Base-by-base conservation (phyloP, 2,113 vertebrate genomes). In the Dendropsophus ebraccatus region DNA sequence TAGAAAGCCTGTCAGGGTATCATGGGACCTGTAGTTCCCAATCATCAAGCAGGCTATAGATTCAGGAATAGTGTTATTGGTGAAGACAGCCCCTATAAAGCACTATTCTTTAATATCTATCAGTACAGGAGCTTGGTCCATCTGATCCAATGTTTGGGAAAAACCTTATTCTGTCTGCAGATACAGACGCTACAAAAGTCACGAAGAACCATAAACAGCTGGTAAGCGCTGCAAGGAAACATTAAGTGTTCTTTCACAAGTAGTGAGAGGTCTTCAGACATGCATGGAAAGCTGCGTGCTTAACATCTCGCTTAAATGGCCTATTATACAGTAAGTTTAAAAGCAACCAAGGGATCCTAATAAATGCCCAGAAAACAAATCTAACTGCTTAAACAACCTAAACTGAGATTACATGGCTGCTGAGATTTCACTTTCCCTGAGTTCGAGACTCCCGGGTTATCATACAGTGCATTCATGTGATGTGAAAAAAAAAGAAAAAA, bases 361-460 rank as follows among this genome's bases (percentile, higher is more conserved):
- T 45, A 84, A 54, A 75, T 47, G 73, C 25, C 70, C 67, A 19
- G 32, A 60, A 84, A 84, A 60, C 69, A 73, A 84, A 75, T 84
- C 41, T 75, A 84, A 30, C 52, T 21, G 58, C 41, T 47, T 58
- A 72, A 84, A 75, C 32, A 58, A 60, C 50, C 28, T 73, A 72
- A 11, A 47, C 32, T 60, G 67, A 52, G 47, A 83, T 83, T 65
- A 7, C 41, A 35, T 30, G 5, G 32, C 80, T 50, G 80, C 76
- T 58, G 76, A 79, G 54, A 56, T 41, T 60, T 79, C 52, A 58
- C 17, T 79, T 79, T 58, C 19, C 12, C 2, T 19, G 7, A 69
- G 16, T 69, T 69, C 30, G 32, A 13, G 30, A 35, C 16, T 69
- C 17, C 35, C 6, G 17, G 7, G 30, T 21, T 35, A 69, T 35